Evolutionary conservation across 2,888 invertebrate species (phyloP), one percentile per base, ranked within the genome.

Genomic region (Geotrupes spiniger): DNA sequence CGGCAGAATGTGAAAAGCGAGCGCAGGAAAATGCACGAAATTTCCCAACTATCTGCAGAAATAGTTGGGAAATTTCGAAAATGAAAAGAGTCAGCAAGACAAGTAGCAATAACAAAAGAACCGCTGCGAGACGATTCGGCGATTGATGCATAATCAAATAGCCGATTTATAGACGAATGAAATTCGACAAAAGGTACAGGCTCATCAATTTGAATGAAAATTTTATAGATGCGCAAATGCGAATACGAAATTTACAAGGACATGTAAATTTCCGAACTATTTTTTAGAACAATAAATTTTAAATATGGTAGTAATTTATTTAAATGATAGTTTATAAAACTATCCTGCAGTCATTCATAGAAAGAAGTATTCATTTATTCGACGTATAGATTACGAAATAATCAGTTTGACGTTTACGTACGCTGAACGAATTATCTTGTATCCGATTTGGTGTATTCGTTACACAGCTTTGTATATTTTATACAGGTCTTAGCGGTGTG

Each of bases 111-210:
- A 9, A 80, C 82, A 17, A 82, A 83, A 58, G 85, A 85, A n/a
- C 47, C 76, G 85, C 42, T 81, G 81, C 6, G 85, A 85, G 46
- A 82, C 81, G 1, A 76, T 82, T 3, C 76, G 79, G 21, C 39
- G 63, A 8, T 78, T 80, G 28, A 78, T 85, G 78, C 84, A 85
- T 64, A 79, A 79, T 14, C 81, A 84, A 57, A 77, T 85, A 38
- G 79, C 80, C 1, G 85, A 85, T 58, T 67, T 86, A 65, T 86
- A 87, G 63, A 73, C 84, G 38, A 84, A 85, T 57, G 85, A 85
- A 57, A 80, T 84, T 31, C 76, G 85, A 42, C 83, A 84, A 64
- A 80, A 82, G 52, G 83, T 85, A 81, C 84, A 85, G 60, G 74
- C 80, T 11, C 84, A 81, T 77, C 51, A 81, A 78, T 60, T 67